Percentiles rank a stretch among this genome's conserved stretches.
Evolutionary conservation across 2,888 invertebrate species (phyloP).

Genomic region (Cyclophora albipunctata): DNA sequence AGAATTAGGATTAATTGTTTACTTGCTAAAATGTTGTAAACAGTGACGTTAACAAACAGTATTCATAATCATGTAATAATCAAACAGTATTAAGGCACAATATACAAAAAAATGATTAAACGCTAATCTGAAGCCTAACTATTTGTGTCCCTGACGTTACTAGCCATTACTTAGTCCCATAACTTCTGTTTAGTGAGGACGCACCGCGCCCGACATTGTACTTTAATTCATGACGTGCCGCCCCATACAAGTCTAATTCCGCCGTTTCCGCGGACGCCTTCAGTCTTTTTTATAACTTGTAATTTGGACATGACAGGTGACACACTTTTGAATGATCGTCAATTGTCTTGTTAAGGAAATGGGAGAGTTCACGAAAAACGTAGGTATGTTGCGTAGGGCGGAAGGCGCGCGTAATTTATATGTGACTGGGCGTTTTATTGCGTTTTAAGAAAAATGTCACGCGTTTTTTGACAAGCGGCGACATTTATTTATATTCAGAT

Average conservation of each 20-base stretch:
- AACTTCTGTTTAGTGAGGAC: conserved; percentile 54
- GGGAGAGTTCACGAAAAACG: conserved; percentile 1
- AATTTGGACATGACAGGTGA: conserved; percentile 24
- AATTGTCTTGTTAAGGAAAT: no score
- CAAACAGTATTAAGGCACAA: no score
- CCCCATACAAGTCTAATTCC: conserved; percentile 38
- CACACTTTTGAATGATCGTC: conserved; percentile 19
- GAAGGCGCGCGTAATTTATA: no score
- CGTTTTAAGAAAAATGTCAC: no score
- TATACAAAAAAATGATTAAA: no score
- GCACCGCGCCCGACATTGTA: conserved; percentile 40
- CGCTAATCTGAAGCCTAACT: not conserved
- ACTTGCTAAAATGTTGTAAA: no score
- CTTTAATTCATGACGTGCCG: conserved; percentile 49
- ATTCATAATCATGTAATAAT: no score
- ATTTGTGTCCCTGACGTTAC: conserved; percentile 8
- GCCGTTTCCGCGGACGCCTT: conserved; percentile 24
- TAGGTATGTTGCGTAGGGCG: not conserved
- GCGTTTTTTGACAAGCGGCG: no score
- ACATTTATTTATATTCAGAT: no score
- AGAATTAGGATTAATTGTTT: no score
- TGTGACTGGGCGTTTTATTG: no score
- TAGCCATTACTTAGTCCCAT: conserved; percentile 57
- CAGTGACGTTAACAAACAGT: no score
- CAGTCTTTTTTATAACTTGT: conserved; percentile 25